A percentile compares a stretch with the other conserved stretches of the same genome.
These are phyloP conservation scores for Galerucella pusilla DNA, from an alignment of 2,888 invertebrate species.

Conservation along the genomic window DNA sequence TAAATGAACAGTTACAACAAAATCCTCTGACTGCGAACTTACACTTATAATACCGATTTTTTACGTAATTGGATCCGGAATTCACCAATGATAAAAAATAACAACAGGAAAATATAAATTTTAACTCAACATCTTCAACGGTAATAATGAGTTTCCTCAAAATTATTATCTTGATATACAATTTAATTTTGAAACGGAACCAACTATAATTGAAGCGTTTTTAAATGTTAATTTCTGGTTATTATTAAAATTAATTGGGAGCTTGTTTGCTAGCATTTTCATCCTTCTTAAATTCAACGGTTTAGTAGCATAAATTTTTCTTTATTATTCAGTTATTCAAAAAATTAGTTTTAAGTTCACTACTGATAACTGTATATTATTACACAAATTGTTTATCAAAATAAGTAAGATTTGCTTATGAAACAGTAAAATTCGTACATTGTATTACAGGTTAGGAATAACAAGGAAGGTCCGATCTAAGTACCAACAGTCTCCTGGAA, in stretches of 20 bases:
- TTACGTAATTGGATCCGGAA: slow-evolving; percentile 21
- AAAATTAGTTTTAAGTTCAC: background rate
- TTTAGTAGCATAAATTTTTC: background rate
- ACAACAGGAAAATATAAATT: slow-evolving; percentile 32
- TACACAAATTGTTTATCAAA: no score
- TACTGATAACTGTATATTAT: no score
- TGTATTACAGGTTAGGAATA: no score
- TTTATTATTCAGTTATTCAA: background rate
- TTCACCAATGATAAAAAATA: slow-evolving; percentile 26
- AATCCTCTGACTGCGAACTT: background rate
- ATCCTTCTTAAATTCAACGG: slow-evolving; percentile 22
- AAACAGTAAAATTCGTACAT: no score
- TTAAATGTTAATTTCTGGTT: slow-evolving; percentile 39
- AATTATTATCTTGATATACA: slow-evolving; percentile 30
- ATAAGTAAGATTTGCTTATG: no score
- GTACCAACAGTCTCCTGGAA: no score
- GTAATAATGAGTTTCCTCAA: slow-evolving; percentile 31
- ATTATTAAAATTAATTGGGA: slow-evolving; percentile 40
- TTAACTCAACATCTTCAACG: slow-evolving; percentile 24
- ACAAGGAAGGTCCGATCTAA: no score
- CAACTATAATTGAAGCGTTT: slow-evolving; percentile 30
- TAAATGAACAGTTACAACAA: background rate
- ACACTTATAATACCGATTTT: slow-evolving; percentile 9
- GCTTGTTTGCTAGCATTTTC: slow-evolving; percentile 20
- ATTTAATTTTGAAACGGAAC: slow-evolving; percentile 34